phyloP scores from a whole-genome alignment of 2,797 vertebrate genomes.

The Galaxias olidus region DNA sequence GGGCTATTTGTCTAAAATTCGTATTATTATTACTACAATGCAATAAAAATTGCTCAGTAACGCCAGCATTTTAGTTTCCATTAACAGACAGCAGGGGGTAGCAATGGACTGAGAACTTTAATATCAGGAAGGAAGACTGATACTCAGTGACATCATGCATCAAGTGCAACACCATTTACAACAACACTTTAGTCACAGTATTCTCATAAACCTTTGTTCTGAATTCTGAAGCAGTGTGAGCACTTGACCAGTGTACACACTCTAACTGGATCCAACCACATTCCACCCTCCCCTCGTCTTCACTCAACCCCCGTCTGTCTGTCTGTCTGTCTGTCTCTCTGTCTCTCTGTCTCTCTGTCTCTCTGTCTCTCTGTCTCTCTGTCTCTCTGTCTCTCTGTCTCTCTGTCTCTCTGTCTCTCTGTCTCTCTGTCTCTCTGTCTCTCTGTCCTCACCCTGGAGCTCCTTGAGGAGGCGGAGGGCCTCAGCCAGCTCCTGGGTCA shows the following conservation, averaged over 20 bases:
- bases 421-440: neutral
- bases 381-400: neutral
- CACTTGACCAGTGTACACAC: no score
- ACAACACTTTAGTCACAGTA: no score
- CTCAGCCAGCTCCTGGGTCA: slow-evolving; percentile 68
- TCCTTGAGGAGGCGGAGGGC: slow-evolving; percentile 72
- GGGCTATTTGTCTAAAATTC: no score
- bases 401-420: neutral
- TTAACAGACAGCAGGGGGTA: slow-evolving; percentile 52
- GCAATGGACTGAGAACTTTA: slow-evolving; percentile 15
- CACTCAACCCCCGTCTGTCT: no score
- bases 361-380: neutral
- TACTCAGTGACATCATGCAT: neutral
- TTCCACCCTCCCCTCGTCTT: no score
- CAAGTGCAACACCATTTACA: no score
- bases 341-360: neutral
- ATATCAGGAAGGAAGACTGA: neutral
- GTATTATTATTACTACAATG: neutral
- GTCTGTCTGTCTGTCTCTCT: no score
- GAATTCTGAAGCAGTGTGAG: no score
- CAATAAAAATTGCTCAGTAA: no score
- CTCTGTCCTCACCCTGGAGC: slow-evolving; percentile 68
- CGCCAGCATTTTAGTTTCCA: slow-evolving; percentile 1
- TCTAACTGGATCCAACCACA: no score
- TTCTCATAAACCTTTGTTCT: no score